phyloP scores from a whole-genome alignment of 2,888 invertebrate species.

The Rutpela maculata region DNA sequence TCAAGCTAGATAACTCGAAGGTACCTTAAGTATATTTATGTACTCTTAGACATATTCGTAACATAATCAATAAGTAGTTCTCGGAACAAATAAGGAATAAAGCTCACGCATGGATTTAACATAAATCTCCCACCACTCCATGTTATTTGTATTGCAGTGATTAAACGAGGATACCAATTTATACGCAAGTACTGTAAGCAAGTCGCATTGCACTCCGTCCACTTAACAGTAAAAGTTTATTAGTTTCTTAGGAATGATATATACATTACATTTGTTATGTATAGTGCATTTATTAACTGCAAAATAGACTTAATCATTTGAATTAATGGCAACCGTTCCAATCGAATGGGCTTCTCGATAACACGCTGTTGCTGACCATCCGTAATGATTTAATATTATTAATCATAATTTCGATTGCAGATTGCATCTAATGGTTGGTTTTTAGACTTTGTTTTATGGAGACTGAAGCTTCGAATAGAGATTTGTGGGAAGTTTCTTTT shows the following conservation, averaged over 20 bases:
- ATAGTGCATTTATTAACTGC: constrained; percentile 34
- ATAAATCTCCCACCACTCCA: constrained; percentile 4
- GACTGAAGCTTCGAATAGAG: background rate
- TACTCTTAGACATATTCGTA: background rate
- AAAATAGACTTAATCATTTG: constrained; percentile 40
- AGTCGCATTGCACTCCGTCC: constrained; percentile 23
- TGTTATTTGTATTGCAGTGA: constrained; percentile 1
- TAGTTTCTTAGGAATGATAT: constrained; percentile 32
- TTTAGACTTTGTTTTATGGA: background rate
- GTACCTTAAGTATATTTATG: too few species aligned
- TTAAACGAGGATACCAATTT: constrained; percentile 19
- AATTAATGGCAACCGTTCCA: constrained; percentile 40
- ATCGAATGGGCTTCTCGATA: constrained; percentile 14
- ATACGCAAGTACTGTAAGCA: constrained; percentile 13
- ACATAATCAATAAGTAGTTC: background rate
- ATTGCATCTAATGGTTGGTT: background rate
- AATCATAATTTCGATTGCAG: constrained; percentile 2
- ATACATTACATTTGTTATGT: constrained; percentile 25
- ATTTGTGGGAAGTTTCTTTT: background rate
- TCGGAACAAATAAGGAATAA: background rate
- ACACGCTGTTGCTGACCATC: constrained; percentile 23
- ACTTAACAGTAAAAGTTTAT: constrained; percentile 39
- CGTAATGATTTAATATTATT: constrained; percentile 21
- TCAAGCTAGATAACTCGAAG: too few species aligned
- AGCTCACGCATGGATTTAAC: background rate